Evolutionary conservation across 2,113 vertebrate genomes (phyloP).

Genomic region (Morone chrysops): DNA sequence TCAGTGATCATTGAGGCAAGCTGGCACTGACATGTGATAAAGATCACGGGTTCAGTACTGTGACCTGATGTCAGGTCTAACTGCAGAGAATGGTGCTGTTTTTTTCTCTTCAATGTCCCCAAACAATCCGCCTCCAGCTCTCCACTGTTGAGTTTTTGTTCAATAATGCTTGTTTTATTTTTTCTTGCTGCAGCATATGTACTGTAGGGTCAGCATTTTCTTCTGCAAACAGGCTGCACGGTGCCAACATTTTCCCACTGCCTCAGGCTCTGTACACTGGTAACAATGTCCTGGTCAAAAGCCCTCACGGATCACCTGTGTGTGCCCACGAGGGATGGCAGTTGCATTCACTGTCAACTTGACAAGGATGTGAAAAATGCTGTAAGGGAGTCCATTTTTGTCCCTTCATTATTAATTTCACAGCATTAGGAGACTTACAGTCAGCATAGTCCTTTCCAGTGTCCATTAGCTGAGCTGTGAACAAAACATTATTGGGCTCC

Average conservation of each 20-base stretch:
- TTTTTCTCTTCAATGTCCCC: background rate
- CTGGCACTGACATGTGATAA: constrained; percentile 8
- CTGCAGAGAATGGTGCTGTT: background rate
- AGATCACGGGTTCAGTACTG: background rate
- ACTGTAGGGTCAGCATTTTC: constrained; percentile 50
- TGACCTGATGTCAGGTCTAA: background rate
- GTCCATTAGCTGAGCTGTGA: background rate
- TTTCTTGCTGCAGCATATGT: constrained; percentile 25
- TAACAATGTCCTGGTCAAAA: constrained; percentile 9
- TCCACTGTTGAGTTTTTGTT: background rate
- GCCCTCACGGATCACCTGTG: background rate
- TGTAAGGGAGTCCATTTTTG: background rate
- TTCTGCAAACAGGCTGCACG: background rate
- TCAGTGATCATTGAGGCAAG: background rate
- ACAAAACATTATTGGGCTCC: background rate
- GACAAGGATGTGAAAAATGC: background rate
- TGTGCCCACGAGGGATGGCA: background rate
- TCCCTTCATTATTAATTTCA: background rate
- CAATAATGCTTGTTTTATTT: constrained; percentile 9
- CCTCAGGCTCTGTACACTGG: constrained; percentile 16
- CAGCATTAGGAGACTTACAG: background rate
- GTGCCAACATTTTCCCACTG: constrained; percentile 28
- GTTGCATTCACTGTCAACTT: background rate
- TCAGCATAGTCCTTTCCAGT: background rate
- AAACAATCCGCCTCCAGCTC: constrained; percentile 1